Percentiles rank a stretch among this genome's conserved stretches.
Conservation (phyloP, 2,888 invertebrate species). For the Perizoma affinitatum region DNA sequence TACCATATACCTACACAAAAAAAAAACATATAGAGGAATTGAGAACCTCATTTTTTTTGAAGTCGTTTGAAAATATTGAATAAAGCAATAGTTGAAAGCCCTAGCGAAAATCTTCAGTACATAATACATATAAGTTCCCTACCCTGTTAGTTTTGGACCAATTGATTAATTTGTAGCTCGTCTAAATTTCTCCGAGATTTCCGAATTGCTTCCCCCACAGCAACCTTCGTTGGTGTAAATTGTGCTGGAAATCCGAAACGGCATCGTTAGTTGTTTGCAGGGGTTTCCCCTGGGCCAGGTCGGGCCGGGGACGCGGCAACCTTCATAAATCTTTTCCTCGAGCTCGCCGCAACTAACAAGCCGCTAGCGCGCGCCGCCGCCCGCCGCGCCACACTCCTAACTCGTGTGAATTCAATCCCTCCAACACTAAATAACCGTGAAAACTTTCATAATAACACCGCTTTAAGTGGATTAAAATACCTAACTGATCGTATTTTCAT, state of each 20-base stretch:
- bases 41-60: too few species aligned
- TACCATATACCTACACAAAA: too few species aligned
- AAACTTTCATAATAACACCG: slow-evolving; percentile 74
- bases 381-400: slow-evolving; percentile 28
- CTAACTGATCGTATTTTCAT: slow-evolving; percentile 62
- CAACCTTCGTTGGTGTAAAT: slow-evolving; percentile 71
- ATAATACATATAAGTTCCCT: not conserved
- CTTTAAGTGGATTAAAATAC: slow-evolving; percentile 73
- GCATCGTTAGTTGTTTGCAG: slow-evolving; percentile 77
- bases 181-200: slow-evolving; percentile 70
- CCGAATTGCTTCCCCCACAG: slow-evolving; percentile 54
- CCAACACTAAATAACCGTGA: slow-evolving; percentile 65
- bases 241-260: slow-evolving; percentile 79
- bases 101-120: not conserved
- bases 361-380: slow-evolving; percentile 51
- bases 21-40: too few species aligned
- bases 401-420: slow-evolving; percentile 32
- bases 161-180: slow-evolving; percentile 68
- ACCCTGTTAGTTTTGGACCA: slow-evolving; percentile 42
- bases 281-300: slow-evolving; percentile 73
- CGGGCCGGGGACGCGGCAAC: slow-evolving; percentile 70
- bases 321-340: slow-evolving; percentile 80
- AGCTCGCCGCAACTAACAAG: slow-evolving; percentile 78
- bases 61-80: not conserved
- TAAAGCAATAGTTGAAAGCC: not conserved